Base-by-base conservation (phyloP, 2,888 invertebrate species). In the Ophioninae sp. region DNA sequence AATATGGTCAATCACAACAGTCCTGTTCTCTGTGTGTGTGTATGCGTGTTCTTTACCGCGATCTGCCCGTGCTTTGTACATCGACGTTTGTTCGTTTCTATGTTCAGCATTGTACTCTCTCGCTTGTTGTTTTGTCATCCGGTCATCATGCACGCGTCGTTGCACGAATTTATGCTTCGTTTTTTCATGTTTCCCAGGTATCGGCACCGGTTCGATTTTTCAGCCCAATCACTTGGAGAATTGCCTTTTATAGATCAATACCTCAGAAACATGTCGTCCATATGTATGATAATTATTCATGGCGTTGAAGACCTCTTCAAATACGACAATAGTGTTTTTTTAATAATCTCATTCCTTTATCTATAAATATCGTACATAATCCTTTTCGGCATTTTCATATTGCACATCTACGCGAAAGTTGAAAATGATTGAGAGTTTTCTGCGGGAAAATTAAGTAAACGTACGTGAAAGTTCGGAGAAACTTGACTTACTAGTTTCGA, bases 71-170 rank as follows among this genome's bases (percentile, higher is more conserved):
- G 71, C 71, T 71, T 39, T 56, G 69, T 37, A 22, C n/a, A 30
- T 80, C 68, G 75, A 80, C 68, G 71, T 39, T 76, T 76, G 71
- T 71, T 65, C 20, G 37, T 58, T 20, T 17, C 17, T 79, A 17
- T 61, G 58, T 76, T 9, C 10, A 51, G 8, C 67, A 58, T 67
- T 23, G 61, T 10, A 17, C 56, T 17, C 51, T 17, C 51, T 51
- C 51, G 51, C 68, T 77, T n/a, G 7, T 20, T 72, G 71, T 65
- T 68, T 65, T 68, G 72, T 81, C 59, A 10, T 30, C 73, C 37
- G 20, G 30, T 65, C 64, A 30, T 30, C 69, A 13, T 67, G 51
- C 51, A 51, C 51, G 17, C 2, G 51, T 6, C 51, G 17, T 51
- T 51, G 51, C 51, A 51, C 51, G 17, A 51, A 51, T 65, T 65